These are phyloP conservation scores for Torymus texanus DNA, from an alignment of 2,888 invertebrate species.

Conservation along the genomic window DNA sequence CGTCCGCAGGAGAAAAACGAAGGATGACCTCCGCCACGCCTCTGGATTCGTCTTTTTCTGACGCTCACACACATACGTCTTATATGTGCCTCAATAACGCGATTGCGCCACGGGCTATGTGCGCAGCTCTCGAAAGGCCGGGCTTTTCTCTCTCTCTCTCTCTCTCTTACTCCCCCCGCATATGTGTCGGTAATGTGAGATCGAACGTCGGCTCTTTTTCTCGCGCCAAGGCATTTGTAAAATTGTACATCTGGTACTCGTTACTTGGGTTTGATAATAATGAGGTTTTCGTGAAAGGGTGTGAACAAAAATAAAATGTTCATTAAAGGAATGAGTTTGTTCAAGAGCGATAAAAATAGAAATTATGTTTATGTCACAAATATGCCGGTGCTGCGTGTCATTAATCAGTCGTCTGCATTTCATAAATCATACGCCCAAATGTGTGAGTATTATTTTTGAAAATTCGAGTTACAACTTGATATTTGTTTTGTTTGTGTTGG, in stretches of 20 bases:
- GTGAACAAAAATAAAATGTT: too few species aligned
- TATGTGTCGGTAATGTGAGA: too few species aligned
- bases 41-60: not conserved
- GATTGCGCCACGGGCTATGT: not conserved
- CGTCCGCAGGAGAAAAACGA: not conserved
- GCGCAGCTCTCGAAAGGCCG: too few species aligned
- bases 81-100: not conserved
- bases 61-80: not conserved
- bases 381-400: not conserved
- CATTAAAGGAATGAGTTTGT: not conserved
- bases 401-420: constrained; percentile 32
- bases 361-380: not conserved
- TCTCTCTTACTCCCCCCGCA: too few species aligned
- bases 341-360: constrained; percentile 27
- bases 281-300: too few species aligned
- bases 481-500: not conserved
- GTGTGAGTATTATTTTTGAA: constrained; percentile 8
- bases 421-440: constrained; percentile 27
- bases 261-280: not conserved
- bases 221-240: not conserved
- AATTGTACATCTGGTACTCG: not conserved
- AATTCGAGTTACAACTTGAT: constrained; percentile 18
- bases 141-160: too few species aligned
- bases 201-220: not conserved
- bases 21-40: constrained; percentile 10